These are phyloP conservation scores for Idris sp. DNA, from an alignment of 1,140 invertebrate genomes.

Conservation along the genomic window DNA sequence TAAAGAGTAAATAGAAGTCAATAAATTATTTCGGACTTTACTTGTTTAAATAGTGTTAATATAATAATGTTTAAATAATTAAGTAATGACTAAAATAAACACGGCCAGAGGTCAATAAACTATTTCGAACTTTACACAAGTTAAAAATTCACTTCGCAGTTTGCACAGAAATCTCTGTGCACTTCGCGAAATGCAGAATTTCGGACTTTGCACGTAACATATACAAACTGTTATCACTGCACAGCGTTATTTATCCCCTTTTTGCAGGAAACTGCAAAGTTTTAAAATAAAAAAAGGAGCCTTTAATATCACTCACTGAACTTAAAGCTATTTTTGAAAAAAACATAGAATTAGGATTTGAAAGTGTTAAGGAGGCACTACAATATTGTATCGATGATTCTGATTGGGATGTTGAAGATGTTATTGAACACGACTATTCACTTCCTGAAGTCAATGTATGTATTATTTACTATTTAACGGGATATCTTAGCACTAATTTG, in stretches of 20 bases:
- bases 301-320: neutral
- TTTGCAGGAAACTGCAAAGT: neutral
- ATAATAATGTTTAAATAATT: no score
- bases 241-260: neutral
- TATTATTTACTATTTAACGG: constrained; percentile 10
- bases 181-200: no score
- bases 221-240: neutral
- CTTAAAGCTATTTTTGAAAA: neutral
- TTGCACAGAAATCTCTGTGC: no score
- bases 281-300: neutral
- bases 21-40: no score
- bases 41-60: no score
- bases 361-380: constrained; percentile 1
- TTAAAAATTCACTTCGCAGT: no score
- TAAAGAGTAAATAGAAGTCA: no score
- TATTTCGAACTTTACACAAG: no score
- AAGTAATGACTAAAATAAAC: no score
- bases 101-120: no score
- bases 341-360: neutral
- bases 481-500: neutral
- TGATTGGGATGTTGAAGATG: constrained; percentile 7
- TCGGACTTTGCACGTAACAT: no score
- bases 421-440: constrained; percentile 13
- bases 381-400: constrained; percentile 2
- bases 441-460: constrained; percentile 9